Base-by-base conservation (phyloP, 1,140 invertebrate genomes). In the Spodoptera frugiperda region DNA sequence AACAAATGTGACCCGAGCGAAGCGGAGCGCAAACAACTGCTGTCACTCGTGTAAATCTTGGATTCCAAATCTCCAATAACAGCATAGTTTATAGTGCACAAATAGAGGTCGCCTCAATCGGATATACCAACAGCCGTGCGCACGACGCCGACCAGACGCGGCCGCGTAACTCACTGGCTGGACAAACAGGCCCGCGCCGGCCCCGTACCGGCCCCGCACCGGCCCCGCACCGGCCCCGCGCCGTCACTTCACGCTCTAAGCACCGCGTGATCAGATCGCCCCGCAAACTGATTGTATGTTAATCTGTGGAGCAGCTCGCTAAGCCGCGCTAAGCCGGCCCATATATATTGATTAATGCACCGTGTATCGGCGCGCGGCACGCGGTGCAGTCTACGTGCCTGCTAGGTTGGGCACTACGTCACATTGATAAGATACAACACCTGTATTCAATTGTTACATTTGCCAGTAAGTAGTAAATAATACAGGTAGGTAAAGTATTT, bases 41-140 rank as follows among this genome's bases (percentile, higher is more conserved):
- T 17, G 33, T 9, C 59, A 63, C 59, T 17, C 33, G 9, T 44
- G 59, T 63, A 63, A 63, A 63, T 63, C 59, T 63, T 63, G 15
- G 33, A 53, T 53, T 53, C 51, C 51, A 53, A 44, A 63, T 63
- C 33, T 63, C 14, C 33, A 44, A 63, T 63, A 44, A 44, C 59
- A 19, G 39, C 17, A n/a, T 39, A 44, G 59, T 63, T 63, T 63
- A 44, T 39, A 61, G 14, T 44, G 59, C 33, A 19, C 59, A 63
- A 57, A 57, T 25, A 44, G 33, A 63, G 33, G 33, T 63, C 33
- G 33, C n/a, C 14, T 19, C 54, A 63, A 63, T 63, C 59, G 15
- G n/a, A 44, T 5, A 11, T 15, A 44, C 59, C 25, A 63, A 44
- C 49, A 17, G 54, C 63, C 63, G 63, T 15, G 39, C n/a, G 39